These are phyloP conservation scores for Sarcophaga caerulescens DNA, from an alignment of 2,888 invertebrate species.

Conservation along the genomic window DNA sequence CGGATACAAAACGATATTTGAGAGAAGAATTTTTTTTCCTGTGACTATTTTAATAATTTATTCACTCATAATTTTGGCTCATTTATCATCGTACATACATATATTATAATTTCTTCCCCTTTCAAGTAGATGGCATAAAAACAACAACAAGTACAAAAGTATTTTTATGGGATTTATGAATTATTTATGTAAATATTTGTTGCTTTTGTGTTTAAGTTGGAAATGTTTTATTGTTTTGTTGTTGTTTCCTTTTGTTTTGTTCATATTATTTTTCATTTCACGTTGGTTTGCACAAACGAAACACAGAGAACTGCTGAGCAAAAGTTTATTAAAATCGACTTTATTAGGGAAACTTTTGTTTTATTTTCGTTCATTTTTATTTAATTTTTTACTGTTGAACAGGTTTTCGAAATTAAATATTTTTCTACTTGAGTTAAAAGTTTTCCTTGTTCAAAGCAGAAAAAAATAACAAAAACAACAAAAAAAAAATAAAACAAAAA, in stretches of 20 bases:
- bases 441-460: not conserved
- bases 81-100: slow-evolving; percentile 34
- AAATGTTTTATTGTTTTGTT: not conserved
- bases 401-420: slow-evolving; percentile 51
- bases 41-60: not conserved
- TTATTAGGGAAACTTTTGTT: slow-evolving; percentile 57
- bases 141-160: not conserved
- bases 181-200: slow-evolving; percentile 57
- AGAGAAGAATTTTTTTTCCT: no score
- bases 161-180: slow-evolving; percentile 48
- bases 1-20: no score
- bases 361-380: slow-evolving; percentile 9
- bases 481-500: not conserved
- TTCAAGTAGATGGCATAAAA: slow-evolving; percentile 8
- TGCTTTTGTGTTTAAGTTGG: slow-evolving; percentile 2
- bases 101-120: slow-evolving; percentile 30
- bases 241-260: not conserved
- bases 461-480: not conserved
- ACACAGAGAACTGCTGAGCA: not conserved
- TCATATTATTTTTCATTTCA: not conserved
- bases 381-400: slow-evolving; percentile 27
- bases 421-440: slow-evolving; percentile 25
- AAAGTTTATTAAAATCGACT: slow-evolving; percentile 56
- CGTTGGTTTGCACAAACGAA: not conserved
- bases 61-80: slow-evolving; percentile 2